phyloP scores from a whole-genome alignment of 1,140 invertebrate genomes.

The Hylaeus anthracinus region DNA sequence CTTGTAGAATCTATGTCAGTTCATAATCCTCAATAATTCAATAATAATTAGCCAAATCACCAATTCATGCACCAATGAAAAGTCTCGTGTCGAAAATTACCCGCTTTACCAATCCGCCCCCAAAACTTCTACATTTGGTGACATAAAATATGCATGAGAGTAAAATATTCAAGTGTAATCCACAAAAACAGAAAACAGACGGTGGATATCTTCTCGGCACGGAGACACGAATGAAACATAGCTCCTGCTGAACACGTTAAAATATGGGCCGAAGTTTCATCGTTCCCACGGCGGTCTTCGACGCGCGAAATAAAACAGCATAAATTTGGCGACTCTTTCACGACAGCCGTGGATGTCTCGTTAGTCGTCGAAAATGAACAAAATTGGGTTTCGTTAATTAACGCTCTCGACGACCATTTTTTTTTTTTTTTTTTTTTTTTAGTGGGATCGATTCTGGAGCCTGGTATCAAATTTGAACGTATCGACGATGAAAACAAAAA shows the following conservation, averaged over 20 bases:
- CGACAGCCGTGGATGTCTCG: not conserved
- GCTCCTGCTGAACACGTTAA: not conserved
- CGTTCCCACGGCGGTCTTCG: not conserved
- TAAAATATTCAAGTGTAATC: too few species aligned
- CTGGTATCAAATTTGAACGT: not conserved
- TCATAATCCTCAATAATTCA: too few species aligned
- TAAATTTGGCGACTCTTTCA: not conserved
- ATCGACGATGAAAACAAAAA: too few species aligned
- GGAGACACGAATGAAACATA: too few species aligned
- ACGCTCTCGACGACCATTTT: not conserved
- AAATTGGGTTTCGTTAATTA: conserved; percentile 12
- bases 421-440: not conserved
- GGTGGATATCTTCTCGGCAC: too few species aligned
- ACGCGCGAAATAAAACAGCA: not conserved
- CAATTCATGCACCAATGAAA: too few species aligned
- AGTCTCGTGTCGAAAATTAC: too few species aligned
- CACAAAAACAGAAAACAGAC: not conserved
- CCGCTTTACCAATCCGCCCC: too few species aligned
- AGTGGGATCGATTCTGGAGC: not conserved
- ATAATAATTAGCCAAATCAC: too few species aligned
- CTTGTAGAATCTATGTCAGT: too few species aligned
- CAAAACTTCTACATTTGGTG: too few species aligned
- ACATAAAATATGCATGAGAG: too few species aligned
- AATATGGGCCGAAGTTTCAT: not conserved
- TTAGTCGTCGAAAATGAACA: not conserved